phyloP scores from a whole-genome alignment of 2,888 invertebrate species.

The Pammene aurita region DNA sequence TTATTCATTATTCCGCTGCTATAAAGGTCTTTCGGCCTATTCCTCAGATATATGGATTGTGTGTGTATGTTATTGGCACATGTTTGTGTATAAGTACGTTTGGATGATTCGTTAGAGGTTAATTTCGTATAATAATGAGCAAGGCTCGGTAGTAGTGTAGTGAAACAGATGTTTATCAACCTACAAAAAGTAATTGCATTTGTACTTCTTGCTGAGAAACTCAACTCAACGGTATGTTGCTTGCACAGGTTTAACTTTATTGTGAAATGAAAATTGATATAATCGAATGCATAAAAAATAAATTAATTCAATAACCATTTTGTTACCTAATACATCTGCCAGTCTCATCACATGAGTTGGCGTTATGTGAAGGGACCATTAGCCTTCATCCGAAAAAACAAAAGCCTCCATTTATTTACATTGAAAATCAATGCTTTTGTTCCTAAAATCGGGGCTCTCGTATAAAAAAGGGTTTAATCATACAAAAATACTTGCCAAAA shows the following conservation, averaged over 20 bases:
- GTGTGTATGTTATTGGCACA: not conserved
- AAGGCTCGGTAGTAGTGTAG: not conserved
- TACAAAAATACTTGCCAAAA: constrained; percentile 15
- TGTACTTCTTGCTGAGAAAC: too few relatives aligned
- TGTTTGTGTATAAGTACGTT: not conserved
- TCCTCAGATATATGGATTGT: constrained; percentile 10
- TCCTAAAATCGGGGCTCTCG: constrained; percentile 1
- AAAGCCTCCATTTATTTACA: constrained; percentile 25
- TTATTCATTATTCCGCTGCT: not conserved
- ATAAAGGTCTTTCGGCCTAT: not conserved
- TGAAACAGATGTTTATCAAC: too few relatives aligned
- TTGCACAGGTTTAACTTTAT: too few relatives aligned
- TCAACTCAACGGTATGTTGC: too few relatives aligned
- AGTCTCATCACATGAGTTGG: constrained; percentile 3
- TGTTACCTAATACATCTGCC: constrained; percentile 4
- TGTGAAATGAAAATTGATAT: not conserved
- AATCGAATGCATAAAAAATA: not conserved
- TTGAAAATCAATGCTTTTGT: constrained; percentile 20
- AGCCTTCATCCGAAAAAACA: constrained; percentile 2
- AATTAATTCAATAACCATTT: not conserved
- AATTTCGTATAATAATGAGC: not conserved
- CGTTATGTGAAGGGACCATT: constrained; percentile 5
- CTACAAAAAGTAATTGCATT: too few relatives aligned
- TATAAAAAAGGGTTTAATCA: constrained; percentile 17
- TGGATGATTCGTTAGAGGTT: not conserved